Conservation (phyloP, 2,888 invertebrate species). For the Pachydiplax longipennis region DNA sequence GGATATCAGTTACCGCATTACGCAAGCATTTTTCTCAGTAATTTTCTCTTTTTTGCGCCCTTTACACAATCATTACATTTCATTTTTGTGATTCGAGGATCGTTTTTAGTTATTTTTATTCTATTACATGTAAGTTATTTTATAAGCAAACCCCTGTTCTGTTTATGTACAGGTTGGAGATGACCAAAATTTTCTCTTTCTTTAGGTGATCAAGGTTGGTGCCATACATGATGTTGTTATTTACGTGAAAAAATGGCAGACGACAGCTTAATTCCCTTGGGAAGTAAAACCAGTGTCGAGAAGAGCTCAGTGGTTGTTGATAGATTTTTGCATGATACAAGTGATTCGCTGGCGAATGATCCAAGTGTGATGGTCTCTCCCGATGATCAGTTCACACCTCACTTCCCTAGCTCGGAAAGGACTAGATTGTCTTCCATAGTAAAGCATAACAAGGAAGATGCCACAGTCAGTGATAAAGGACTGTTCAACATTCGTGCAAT, state of each 20-base stretch:
- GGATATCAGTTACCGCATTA: too few relatives aligned
- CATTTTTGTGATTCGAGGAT: too few relatives aligned
- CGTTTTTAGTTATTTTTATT: too few relatives aligned
- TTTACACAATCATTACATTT: too few relatives aligned
- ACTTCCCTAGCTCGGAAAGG: background rate
- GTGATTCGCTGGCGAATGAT: background rate
- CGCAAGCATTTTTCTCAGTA: too few relatives aligned
- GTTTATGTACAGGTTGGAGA: too few relatives aligned
- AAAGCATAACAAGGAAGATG: background rate
- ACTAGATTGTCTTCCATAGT: background rate
- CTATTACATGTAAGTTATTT: too few relatives aligned
- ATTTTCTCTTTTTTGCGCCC: too few relatives aligned
- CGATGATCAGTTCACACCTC: constrained; percentile 7
- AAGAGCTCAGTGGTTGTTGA: background rate
- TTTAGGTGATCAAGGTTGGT: background rate
- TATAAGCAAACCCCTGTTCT: too few relatives aligned
- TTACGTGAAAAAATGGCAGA: background rate
- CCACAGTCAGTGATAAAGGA: constrained; percentile 55
- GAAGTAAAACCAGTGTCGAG: background rate
- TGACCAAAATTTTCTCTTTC: background rate
- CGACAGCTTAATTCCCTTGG: background rate
- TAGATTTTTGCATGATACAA: background rate
- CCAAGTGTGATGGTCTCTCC: background rate
- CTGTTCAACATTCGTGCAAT: constrained; percentile 68
- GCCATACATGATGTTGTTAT: background rate